Conservation (phyloP, 2,113 vertebrate genomes). For the Petaurus breviceps region DNA sequence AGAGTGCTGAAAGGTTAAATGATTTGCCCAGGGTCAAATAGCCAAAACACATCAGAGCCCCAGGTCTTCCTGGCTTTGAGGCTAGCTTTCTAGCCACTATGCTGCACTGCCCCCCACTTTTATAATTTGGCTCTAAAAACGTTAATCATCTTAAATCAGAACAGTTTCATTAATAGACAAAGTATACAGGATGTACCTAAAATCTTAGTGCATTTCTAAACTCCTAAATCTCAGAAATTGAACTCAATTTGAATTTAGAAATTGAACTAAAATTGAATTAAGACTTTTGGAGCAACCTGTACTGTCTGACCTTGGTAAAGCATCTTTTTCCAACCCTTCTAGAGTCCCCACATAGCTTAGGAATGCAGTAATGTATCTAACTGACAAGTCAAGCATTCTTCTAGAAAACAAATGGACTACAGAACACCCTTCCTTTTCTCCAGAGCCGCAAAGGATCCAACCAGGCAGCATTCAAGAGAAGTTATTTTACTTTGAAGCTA, state of each 20-base stretch:
- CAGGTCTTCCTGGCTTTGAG: not conserved
- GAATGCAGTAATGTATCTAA: not conserved
- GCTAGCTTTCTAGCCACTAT: not conserved
- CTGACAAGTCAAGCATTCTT: not conserved
- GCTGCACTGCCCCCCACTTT: not conserved
- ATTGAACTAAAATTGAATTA: not conserved
- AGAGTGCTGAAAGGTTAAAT: not conserved
- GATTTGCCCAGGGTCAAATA: not conserved
- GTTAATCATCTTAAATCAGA: not conserved
- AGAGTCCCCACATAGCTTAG: not conserved
- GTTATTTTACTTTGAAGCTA: not conserved
- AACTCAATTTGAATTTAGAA: not conserved
- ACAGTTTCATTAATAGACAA: not conserved
- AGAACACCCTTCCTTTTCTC: not conserved
- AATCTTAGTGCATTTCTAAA: not conserved
- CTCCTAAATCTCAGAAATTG: not conserved
- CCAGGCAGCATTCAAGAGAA: not conserved
- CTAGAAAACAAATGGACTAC: not conserved
- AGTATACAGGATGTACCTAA: not conserved
- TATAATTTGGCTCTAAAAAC: not conserved
- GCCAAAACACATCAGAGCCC: not conserved
- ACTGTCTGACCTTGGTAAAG: not conserved
- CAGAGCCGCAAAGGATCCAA: not conserved
- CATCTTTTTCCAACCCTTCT: not conserved
- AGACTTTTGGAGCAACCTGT: not conserved